Percentiles rank a stretch among this genome's conserved stretches.
Conservation (phyloP, 2,113 vertebrate species). For the Oreochromis tanganicae region DNA sequence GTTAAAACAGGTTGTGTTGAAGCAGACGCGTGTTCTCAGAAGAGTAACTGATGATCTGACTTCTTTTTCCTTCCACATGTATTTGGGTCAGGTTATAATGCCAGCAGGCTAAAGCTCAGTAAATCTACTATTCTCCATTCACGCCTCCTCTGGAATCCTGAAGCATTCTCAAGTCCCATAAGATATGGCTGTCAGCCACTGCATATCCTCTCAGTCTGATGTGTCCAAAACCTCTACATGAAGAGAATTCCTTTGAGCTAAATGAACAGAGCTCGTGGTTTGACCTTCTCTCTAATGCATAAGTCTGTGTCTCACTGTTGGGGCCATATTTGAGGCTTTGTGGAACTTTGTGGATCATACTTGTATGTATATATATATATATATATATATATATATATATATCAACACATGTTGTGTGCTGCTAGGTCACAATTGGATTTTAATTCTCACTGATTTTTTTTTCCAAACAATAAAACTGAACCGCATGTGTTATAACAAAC, state of each 20-base stretch:
- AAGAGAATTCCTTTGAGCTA: neutral
- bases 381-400: no score
- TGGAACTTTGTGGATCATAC: neutral
- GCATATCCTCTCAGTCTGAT: neutral
- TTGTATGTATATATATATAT: neutral
- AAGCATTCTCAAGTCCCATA: neutral
- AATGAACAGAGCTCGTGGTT: neutral
- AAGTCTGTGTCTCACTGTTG: neutral
- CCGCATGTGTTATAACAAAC: neutral
- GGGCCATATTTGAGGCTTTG: neutral
- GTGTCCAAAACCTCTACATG: neutral
- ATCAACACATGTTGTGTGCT: neutral
- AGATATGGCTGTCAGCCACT: neutral
- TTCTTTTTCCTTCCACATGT: neutral
- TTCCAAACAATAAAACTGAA: neutral
- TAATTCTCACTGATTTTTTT: neutral
- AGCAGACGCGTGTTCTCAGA: accelerated
- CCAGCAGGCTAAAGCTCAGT: neutral
- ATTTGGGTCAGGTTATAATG: neutral
- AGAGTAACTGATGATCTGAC: neutral
- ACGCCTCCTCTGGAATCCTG: neutral
- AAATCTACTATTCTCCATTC: neutral
- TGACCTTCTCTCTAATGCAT: neutral
- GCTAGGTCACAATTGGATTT: neutral
- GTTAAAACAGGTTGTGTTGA: neutral